Evolutionary conservation across 2,888 invertebrate species (phyloP), one percentile per base, ranked within the genome.

Genomic region (Oscheius myriophilus): DNA sequence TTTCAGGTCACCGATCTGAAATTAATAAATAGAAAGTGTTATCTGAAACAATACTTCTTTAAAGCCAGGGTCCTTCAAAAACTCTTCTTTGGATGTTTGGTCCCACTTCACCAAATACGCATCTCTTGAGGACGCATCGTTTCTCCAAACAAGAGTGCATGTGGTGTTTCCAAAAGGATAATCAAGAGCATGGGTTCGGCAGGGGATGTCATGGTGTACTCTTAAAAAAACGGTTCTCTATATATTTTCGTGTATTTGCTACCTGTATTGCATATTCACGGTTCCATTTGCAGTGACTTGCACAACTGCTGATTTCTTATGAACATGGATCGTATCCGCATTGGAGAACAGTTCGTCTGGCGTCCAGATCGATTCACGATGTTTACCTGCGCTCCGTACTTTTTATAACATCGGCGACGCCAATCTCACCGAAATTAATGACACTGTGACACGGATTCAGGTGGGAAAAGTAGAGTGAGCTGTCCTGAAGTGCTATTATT

Each of bases 121-220:
- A 57, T 65, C 65, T 25, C 65, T n/a, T 3, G 65, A 46, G 9
- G 65, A 45, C 21, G 55, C 65, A 18, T 65, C 55, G 25, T 65
- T 65, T 51, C 57, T 54, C 67, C 69, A 59, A 11, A 49, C 23
- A 33, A 69, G 53, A 6, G 59, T 59, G 45, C 76, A 76, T 1
- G 72, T 70, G 0, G 69, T 69, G 51, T 76, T 76, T 3, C 74
- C 69, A 25, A 76, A 76, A 18, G 74, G 76, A 18, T 68, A 54
- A 14, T 41, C 55, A 12, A 43, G 45, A 9, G 57, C 45, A 16
- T 65, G 45, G 0, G 65, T 59, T 11, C 57, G 41, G 25, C 76
- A 76, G 11, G 71, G 73, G 7, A 74, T 55, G 1, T 33, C 16
- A 43, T 66, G 63, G 11, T 49, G 42, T 9, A 73, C 16, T 62